A percentile compares a stretch with the other conserved stretches of the same genome.
Conservation (phyloP, 2,888 invertebrate genomes). For the Acanthosoma haemorrhoidale region DNA sequence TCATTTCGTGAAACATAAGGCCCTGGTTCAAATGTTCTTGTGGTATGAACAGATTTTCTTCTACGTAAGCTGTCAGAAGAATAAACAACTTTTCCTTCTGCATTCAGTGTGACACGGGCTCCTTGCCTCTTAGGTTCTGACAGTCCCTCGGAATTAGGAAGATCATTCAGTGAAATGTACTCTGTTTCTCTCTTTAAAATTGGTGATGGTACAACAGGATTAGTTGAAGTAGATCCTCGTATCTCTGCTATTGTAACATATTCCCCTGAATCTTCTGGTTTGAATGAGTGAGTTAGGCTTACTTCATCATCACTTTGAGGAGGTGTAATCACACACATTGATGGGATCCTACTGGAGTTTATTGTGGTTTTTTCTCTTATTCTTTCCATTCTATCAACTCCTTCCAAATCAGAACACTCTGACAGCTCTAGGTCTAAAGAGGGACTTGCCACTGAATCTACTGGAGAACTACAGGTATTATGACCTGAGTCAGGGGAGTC, state of each 20-base stretch:
- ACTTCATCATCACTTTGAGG: constrained; percentile 82
- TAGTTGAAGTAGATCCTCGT: constrained; percentile 14
- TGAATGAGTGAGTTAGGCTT: constrained; percentile 45
- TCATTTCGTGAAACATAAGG: constrained; percentile 62
- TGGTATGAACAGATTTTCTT: constrained; percentile 73
- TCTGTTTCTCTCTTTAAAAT: constrained; percentile 47
- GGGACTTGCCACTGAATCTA: constrained; percentile 65
- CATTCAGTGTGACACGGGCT: constrained; percentile 74
- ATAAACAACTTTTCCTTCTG: constrained; percentile 82
- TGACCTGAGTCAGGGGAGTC: constrained; percentile 75
- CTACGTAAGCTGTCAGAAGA: constrained; percentile 78
- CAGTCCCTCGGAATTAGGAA: constrained; percentile 54
- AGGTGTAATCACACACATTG: constrained; percentile 87
- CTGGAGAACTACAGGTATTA: constrained; percentile 73
- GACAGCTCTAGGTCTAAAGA: constrained; percentile 74
- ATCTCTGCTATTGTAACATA: constrained; percentile 77
- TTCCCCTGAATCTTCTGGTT: constrained; percentile 60
- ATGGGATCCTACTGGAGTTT: constrained; percentile 80
- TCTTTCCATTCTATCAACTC: constrained; percentile 79
- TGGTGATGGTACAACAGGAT: constrained; percentile 11
- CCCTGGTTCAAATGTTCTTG: constrained; percentile 70
- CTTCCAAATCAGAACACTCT: constrained; percentile 80
- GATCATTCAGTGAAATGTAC: constrained; percentile 74
- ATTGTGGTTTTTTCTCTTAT: constrained; percentile 81
- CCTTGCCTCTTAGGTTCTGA: constrained; percentile 59